These are phyloP conservation scores for Dicaeum eximium DNA, from an alignment of 2,113 vertebrate genomes.

Conservation along the genomic window DNA sequence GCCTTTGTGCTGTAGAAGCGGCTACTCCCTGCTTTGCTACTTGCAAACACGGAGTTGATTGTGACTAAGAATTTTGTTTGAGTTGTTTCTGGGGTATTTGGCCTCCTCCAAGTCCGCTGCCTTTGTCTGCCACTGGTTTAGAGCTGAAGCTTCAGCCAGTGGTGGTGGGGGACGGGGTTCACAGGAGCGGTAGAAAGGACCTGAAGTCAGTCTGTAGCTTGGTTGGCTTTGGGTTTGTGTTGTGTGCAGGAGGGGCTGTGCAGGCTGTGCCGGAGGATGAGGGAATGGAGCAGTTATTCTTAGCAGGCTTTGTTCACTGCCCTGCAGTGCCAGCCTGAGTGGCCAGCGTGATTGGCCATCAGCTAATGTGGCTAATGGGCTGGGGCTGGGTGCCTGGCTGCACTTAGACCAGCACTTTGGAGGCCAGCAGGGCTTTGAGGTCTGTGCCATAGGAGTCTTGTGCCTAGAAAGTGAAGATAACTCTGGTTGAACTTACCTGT, in stretches of 20 bases:
- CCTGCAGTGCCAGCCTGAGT: neutral
- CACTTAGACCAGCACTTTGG: neutral
- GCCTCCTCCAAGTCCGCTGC: neutral
- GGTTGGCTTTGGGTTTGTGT: neutral
- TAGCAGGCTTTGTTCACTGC: neutral
- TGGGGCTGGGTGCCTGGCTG: neutral
- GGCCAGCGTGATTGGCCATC: neutral
- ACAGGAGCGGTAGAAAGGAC: neutral
- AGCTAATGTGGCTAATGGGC: neutral
- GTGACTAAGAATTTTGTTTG: neutral
- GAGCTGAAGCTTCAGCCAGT: neutral
- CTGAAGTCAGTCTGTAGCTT: neutral
- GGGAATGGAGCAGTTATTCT: neutral
- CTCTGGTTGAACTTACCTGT: neutral
- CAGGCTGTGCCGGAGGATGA: neutral
- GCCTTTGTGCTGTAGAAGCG: neutral
- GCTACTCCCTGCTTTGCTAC: neutral
- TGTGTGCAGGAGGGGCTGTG: neutral
- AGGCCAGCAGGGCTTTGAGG: neutral
- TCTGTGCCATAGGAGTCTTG: neutral
- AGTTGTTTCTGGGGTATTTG: neutral
- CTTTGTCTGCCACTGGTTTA: neutral
- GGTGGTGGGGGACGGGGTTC: neutral
- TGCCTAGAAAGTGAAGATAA: neutral
- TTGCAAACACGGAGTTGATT: neutral